phyloP scores from a whole-genome alignment of 1,140 invertebrate genomes.

The Ips nitidus region DNA sequence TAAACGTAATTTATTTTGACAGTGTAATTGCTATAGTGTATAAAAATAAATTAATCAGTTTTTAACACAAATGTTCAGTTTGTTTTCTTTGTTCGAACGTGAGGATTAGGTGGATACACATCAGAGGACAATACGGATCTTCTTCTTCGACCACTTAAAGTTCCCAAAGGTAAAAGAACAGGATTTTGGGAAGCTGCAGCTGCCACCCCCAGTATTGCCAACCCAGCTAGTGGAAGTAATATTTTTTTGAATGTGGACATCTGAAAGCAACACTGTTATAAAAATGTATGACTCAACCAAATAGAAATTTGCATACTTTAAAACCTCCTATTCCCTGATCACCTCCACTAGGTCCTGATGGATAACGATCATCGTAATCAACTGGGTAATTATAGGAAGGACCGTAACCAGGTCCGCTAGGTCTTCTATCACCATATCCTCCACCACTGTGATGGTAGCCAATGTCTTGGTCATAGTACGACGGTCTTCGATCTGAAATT shows the following conservation, averaged over 20 bases:
- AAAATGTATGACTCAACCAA: not conserved
- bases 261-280: constrained; percentile 44
- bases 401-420: constrained; percentile 18
- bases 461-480: not conserved
- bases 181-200: constrained; percentile 76
- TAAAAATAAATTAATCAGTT: too few species aligned
- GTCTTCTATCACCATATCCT: constrained; percentile 6
- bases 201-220: constrained; percentile 75
- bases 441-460: constrained; percentile 19
- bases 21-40: too few species aligned
- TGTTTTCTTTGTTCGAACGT: constrained; percentile 7
- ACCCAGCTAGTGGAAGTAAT: constrained; percentile 72
- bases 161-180: constrained; percentile 72
- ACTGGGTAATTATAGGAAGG: not conserved
- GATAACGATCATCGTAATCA: constrained; percentile 17
- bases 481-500: constrained; percentile 1
- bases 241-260: constrained; percentile 62
- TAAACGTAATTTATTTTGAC: too few species aligned
- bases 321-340: constrained; percentile 1
- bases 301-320: not conserved
- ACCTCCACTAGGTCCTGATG: constrained; percentile 5
- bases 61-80: too few species aligned
- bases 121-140: constrained; percentile 38
- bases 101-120: constrained; percentile 42
- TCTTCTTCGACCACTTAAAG: constrained; percentile 57